Evolutionary conservation across 2,113 vertebrate species (phyloP), one percentile per base, ranked within the genome.

Genomic region (Myotis davidii): DNA sequence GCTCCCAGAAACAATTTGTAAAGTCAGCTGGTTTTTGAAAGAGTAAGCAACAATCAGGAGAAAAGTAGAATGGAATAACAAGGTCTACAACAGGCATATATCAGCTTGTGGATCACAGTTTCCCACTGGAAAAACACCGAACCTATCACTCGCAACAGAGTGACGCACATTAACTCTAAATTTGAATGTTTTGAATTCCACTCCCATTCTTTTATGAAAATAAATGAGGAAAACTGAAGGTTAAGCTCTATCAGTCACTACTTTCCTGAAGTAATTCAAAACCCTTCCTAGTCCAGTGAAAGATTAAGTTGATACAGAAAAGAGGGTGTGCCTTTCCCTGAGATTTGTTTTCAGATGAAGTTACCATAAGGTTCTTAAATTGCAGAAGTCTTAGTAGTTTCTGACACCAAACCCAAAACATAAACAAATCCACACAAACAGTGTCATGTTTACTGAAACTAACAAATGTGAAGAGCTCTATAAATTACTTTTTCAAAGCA

Each of bases 251-350:
- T 94, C 96, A 94, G 96, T 92, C 97, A 97, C 97, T 97, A 98
- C 97, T 98, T 98, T 98, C 96, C 98, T 97, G 95, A 98, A 98
- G 97, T 98, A 98, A 98, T 97, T 98, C 48, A 97, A 98, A 98
- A 98, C 97, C 91, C 0, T 97, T 97, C 91, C 91, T 88, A 94
- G 94, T 92, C 95, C 96, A 94, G 77, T 85, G 84, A 94, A 85
- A 78, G 96, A 98, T 98, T 95, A 94, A 98, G 96, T 88, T 97
- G 92, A 97, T 97, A 96, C 96, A 97, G 97, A 97, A 96, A 97
- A 96, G 92, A 96, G 94, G 96, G 95, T 87, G 79, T 97, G 78
- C 96, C 97, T 96, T 92, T 98, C 94, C 70, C 34, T 39, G 45
- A 88, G 94, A 96, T 95, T 94, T 96, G 85, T 88, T 96, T 96